Base-by-base conservation (phyloP, 64 coral and sea anemone species). In the Anthopleura sola region DNA sequence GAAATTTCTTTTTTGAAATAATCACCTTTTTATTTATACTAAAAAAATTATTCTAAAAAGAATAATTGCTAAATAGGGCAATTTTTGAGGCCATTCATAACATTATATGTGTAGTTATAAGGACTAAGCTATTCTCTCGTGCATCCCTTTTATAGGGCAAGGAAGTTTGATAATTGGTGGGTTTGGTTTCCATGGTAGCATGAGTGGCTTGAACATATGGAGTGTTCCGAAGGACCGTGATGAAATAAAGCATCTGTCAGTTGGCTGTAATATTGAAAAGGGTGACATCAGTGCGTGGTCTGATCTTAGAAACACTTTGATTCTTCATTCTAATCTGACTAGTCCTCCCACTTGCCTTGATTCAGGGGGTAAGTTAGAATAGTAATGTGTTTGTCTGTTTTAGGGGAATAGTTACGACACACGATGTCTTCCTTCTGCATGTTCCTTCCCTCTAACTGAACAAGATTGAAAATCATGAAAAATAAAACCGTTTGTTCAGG, bases 161-260 rank as follows among this genome's bases (percentile, higher is more conserved):
- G 78, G 78, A 12, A 81, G 26, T 24, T 46, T 81, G 2, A 20
- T 81, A 13, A 44, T 71, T 71, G 66, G 66, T 16, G 66, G 66
- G 11, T 1, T 10, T 4, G 66, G 66, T 14, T 81, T 81, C 20
- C 37, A 32, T 21, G 78, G 78, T 10, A 81, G 49, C 23, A 81
- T 81, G 37, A 81, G 39, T 32, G 78, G 78, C 5, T 53, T 81
- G 39, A 81, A 81, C 78, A 46, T 81, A 46, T 81, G 78, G 78
- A 81, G 78, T 44, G 5, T 48, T 2, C 39, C 49, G 40, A 46
- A 49, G 78, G 78, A 37, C 19, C 39, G 39, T 20, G 78, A 81
- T 29, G 78, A 81, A 29, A 23, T 81, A 81, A 48, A 46, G 21
- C 19, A 81, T n/a, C 39, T 36, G 26, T 36, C 78, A 24, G 6